A percentile compares a stretch with the other conserved stretches of the same genome.
Evolutionary conservation across 1,140 invertebrate species (phyloP).

Genomic region (Drosophila bipectinata): DNA sequence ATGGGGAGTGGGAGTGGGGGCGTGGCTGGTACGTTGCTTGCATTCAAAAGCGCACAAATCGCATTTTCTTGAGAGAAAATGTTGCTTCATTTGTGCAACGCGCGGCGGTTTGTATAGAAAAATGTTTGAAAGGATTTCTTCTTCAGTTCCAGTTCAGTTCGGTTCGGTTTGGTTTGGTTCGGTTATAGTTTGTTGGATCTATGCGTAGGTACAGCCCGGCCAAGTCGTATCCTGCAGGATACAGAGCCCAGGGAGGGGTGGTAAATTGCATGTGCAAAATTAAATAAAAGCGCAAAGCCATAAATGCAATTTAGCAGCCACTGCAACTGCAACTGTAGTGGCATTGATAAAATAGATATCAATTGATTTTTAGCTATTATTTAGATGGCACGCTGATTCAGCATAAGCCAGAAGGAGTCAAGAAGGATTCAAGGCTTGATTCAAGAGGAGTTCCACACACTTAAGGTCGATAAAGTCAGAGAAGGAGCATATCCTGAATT

Average conservation of each 20-base stretch:
- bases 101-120: slow-evolving; percentile 74
- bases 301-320: slow-evolving; percentile 78
- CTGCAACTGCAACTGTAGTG: slow-evolving; percentile 49
- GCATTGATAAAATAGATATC: slow-evolving; percentile 74
- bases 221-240: slow-evolving; percentile 11
- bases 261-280: slow-evolving; percentile 74
- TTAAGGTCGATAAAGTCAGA: neutral
- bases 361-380: slow-evolving; percentile 76
- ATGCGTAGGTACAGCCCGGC: slow-evolving; percentile 36
- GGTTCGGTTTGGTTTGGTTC: neutral
- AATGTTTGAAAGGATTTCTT: slow-evolving; percentile 76
- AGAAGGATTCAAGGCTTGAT: slow-evolving; percentile 6
- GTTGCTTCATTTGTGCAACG: slow-evolving; percentile 79
- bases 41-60: slow-evolving; percentile 81
- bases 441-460: neutral
- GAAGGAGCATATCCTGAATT: slow-evolving; percentile 7
- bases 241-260: neutral
- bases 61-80: slow-evolving; percentile 80
- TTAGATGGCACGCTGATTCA: slow-evolving; percentile 57
- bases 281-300: slow-evolving; percentile 75
- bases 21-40: slow-evolving; percentile 67
- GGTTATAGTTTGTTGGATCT: slow-evolving; percentile 2
- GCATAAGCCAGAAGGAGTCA: slow-evolving; percentile 3
- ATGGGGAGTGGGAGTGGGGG: slow-evolving; percentile 7
- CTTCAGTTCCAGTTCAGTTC: slow-evolving; percentile 26